Evolutionary conservation across 2,888 invertebrate genomes (phyloP).

Genomic region (Tenodera sinensis): DNA sequence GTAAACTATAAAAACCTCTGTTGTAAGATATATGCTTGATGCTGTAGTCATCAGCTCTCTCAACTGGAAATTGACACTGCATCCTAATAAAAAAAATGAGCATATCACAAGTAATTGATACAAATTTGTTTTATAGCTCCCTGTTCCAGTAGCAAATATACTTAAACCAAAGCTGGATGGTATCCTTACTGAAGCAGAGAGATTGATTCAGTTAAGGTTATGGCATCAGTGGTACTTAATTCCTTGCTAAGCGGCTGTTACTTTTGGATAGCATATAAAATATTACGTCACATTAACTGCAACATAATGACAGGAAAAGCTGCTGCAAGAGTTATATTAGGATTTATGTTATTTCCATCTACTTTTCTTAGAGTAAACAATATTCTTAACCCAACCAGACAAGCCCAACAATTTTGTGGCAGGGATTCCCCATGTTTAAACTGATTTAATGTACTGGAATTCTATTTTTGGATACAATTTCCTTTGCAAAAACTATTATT

Average conservation of each 20-base stretch:
- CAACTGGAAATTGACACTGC: neutral
- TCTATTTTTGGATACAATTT: too few species aligned
- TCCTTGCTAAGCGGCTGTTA: neutral
- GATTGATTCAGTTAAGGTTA: neutral
- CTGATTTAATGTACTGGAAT: too few species aligned
- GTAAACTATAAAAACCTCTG: neutral
- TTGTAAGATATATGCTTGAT: neutral
- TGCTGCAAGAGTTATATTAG: too few species aligned
- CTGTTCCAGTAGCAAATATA: neutral
- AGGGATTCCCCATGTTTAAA: too few species aligned
- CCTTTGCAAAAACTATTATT: too few species aligned
- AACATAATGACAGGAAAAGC: too few species aligned
- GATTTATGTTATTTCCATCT: too few species aligned
- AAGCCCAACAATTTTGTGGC: too few species aligned
- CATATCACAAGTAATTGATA: neutral
- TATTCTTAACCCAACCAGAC: too few species aligned
- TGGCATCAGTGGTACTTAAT: neutral
- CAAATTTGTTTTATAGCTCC: neutral
- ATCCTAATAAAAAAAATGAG: neutral
- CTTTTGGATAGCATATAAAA: neutral
- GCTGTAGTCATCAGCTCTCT: neutral
- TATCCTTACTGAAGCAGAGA: neutral
- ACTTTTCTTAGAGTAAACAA: too few species aligned
- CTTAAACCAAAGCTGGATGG: neutral
- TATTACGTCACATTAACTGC: neutral